Evolutionary conservation across 2,888 invertebrate species (phyloP).

Genomic region (Yponomeuta malinellus): DNA sequence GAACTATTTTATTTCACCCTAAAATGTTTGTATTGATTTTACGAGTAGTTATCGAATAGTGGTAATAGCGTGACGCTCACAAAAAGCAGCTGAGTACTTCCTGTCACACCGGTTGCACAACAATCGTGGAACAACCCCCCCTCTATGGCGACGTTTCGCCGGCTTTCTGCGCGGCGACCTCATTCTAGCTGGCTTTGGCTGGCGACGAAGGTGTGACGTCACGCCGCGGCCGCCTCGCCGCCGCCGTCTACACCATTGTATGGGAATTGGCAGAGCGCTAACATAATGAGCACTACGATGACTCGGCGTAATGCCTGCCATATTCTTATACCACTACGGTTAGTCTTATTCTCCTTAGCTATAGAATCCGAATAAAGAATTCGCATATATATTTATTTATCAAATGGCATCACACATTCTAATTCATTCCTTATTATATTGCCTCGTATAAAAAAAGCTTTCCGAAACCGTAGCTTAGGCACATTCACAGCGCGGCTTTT

Average conservation of each 20-base stretch:
- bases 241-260: conserved; percentile 52
- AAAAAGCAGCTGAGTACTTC: conserved; percentile 15
- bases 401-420: conserved; percentile 3
- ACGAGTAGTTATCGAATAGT: neutral
- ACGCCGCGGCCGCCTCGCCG: conserved; percentile 32
- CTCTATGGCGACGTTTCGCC: conserved; percentile 54
- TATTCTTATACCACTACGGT: conserved; percentile 23
- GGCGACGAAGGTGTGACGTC: conserved; percentile 52
- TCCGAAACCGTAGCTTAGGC: neutral
- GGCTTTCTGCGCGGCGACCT: conserved; percentile 63
- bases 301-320: conserved; percentile 35
- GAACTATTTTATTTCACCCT: conserved; percentile 33
- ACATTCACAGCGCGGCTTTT: neutral
- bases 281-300: conserved; percentile 60
- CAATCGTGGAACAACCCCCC: conserved; percentile 13
- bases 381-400: conserved; percentile 10
- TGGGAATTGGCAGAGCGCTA: conserved; percentile 58
- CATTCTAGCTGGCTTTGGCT: conserved; percentile 55
- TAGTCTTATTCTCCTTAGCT: conserved; percentile 9
- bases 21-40: neutral
- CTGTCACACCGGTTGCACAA: conserved; percentile 10
- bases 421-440: conserved; percentile 2
- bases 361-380: neutral
- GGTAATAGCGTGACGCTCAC: conserved; percentile 6
- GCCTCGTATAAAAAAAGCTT: conserved; percentile 2